These are phyloP conservation scores for Hassar affinis DNA, from an alignment of 2,113 vertebrate genomes.

Conservation along the genomic window DNA sequence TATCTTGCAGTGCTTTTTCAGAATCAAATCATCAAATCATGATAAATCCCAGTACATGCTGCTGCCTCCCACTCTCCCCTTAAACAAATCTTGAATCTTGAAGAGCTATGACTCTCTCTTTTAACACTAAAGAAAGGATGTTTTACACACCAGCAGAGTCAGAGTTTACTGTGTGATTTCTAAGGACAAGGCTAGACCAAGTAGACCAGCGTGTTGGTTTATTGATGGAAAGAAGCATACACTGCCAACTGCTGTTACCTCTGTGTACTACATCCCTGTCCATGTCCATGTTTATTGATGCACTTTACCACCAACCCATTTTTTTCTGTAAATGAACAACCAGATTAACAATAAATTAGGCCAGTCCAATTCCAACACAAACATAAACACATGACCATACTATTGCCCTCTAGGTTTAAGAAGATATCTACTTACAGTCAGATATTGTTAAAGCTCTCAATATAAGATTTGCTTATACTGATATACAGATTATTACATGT, in stretches of 20 bases:
- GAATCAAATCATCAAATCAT: not conserved
- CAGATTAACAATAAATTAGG: slow-evolving; percentile 9
- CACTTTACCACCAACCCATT: not conserved
- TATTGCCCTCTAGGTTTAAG: not conserved
- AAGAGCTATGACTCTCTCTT: not conserved
- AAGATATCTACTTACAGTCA: not conserved
- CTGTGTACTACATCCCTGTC: slow-evolving; percentile 19
- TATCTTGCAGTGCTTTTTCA: not conserved
- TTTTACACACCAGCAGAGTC: not conserved
- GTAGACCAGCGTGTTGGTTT: not conserved
- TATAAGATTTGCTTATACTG: not conserved
- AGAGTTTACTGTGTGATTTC: not conserved
- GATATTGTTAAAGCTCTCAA: not conserved
- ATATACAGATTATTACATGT: not conserved
- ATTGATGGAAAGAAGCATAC: slow-evolving; percentile 12
- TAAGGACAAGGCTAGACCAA: not conserved
- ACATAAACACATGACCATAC: slow-evolving; percentile 22
- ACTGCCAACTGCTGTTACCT: slow-evolving; percentile 54
- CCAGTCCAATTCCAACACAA: slow-evolving; percentile 8
- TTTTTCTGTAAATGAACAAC: slow-evolving; percentile 29
- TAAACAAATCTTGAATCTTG: not conserved
- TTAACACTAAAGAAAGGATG: not conserved
- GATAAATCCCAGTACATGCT: slow-evolving; percentile 26
- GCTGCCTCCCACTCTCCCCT: slow-evolving; percentile 44
- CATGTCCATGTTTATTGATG: slow-evolving; percentile 6